A percentile compares a stretch with the other conserved stretches of the same genome.
Conservation (phyloP, 2,113 vertebrate genomes). For the Onychorhynchus coronatus region DNA sequence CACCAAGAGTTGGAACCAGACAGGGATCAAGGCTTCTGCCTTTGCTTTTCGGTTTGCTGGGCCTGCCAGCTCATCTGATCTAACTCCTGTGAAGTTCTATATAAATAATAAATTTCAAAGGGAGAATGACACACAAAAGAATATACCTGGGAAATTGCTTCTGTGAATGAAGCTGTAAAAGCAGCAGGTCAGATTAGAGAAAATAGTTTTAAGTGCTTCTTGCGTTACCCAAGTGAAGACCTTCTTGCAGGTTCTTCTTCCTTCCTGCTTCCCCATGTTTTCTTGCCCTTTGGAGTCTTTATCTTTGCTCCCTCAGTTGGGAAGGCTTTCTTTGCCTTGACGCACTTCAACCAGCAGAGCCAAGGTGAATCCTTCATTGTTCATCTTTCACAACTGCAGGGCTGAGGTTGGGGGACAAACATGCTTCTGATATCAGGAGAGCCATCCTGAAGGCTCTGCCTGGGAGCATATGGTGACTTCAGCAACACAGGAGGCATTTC, state of each 20-base stretch:
- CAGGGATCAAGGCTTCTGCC: rapidly evolving
- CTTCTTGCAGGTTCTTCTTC: background rate
- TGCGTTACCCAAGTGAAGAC: background rate
- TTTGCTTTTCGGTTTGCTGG: background rate
- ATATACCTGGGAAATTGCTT: background rate
- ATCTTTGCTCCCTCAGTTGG: background rate
- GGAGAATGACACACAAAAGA: background rate
- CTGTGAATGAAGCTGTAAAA: background rate
- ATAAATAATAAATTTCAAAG: background rate
- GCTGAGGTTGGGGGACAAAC: background rate
- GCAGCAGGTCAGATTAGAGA: background rate
- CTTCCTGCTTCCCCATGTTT: background rate
- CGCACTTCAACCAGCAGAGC: background rate
- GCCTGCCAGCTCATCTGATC: background rate
- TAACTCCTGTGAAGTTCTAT: background rate
- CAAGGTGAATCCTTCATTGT: background rate
- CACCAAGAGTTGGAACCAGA: background rate
- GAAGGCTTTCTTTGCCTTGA: background rate
- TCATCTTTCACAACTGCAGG: background rate
- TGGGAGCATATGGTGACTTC: background rate
- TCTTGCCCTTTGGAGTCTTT: background rate
- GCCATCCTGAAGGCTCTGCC: background rate
- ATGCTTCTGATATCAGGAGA: background rate
- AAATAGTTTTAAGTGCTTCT: background rate
- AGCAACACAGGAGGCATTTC: background rate